Evolutionary conservation across 2,888 invertebrate species (phyloP), one percentile per base, ranked within the genome.

Genomic region (Scotopteryx bipunctaria): DNA sequence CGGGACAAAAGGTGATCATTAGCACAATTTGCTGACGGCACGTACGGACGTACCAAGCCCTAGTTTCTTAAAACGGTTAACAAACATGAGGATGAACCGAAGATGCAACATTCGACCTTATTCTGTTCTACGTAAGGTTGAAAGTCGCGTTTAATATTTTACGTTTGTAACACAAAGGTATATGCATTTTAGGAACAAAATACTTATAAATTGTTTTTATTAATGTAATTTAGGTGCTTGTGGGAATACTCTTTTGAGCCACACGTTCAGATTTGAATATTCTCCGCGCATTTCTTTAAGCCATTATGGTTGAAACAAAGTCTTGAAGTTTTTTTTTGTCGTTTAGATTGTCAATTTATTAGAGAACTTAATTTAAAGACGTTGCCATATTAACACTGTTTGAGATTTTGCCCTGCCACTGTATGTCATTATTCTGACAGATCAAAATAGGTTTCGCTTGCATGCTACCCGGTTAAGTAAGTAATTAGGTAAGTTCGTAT

Each of bases 1-100:
- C 62, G 57, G 59, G 64, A 76, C 70, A 72, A 74, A 68, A 82
- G 82, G 83, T 81, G 76, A 46, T 56, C 60, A 87, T 86, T 87
- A 81, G 73, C 83, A 59, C 82, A 86, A 87, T 86, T 84, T 83
- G 78, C 58, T n/a, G 33, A 21, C 37, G 63, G 67, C 86, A 87
- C 86, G 86, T 63, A 49, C 62, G 21, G 55, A 40, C 58, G 59
- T 57, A 59, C n/a, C n/a, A n/a, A n/a, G n/a, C n/a, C n/a, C n/a
- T 67, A 13, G 11, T 11, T 36, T 13, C 21, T 36, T 19, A 21
- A 36, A 14, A 21, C 13, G 2, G 8, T 21, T 5, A 36, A 5
- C 27, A 4, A 27, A 27, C n/a, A n/a, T n/a, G n/a, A 27, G 11
- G 9, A 3, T 2, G 1, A 9, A 27, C 1, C 11, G 23, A 27